Evolutionary conservation across 1,140 invertebrate species (phyloP).

Genomic region (Antheraea mylitta): DNA sequence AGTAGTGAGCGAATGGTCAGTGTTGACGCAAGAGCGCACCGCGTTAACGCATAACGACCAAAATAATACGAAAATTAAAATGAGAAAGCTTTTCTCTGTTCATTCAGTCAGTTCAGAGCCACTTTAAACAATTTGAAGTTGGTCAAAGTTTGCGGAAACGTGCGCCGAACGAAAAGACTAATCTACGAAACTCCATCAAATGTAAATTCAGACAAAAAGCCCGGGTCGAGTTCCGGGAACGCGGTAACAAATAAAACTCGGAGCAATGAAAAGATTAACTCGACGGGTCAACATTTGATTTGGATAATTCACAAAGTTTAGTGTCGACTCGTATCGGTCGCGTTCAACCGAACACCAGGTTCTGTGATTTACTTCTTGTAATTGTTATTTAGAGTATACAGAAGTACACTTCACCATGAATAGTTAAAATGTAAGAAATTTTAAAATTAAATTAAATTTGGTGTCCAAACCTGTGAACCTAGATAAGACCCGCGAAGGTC

Average conservation of each 20-base stretch:
- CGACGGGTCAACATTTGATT: conserved; percentile 37
- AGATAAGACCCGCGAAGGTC: too few species aligned
- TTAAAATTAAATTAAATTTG: too few species aligned
- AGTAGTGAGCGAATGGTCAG: neutral
- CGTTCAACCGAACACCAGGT: too few species aligned
- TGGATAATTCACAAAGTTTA: conserved; percentile 42
- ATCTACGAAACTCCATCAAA: conserved; percentile 34
- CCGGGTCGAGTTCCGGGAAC: conserved; percentile 15
- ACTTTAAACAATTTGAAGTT: conserved; percentile 28
- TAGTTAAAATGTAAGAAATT: too few species aligned
- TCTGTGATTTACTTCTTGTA: too few species aligned
- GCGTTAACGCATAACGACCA: neutral
- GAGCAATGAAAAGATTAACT: conserved; percentile 42
- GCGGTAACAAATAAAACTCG: conserved; percentile 36
- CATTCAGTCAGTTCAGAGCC: conserved; percentile 20
- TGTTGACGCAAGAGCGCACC: neutral
- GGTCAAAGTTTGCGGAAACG: conserved; percentile 16
- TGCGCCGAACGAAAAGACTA: conserved; percentile 33
- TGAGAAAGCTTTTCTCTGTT: conserved; percentile 11
- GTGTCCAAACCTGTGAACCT: too few species aligned
- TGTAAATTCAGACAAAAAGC: conserved; percentile 36
- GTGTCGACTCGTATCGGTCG: conserved; percentile 12
- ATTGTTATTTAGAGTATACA: too few species aligned
- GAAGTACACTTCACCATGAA: too few species aligned
- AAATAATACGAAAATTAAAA: conserved; percentile 10